Conservation (phyloP, 2,797 vertebrate genomes). For the Sitta carolinensis region DNA sequence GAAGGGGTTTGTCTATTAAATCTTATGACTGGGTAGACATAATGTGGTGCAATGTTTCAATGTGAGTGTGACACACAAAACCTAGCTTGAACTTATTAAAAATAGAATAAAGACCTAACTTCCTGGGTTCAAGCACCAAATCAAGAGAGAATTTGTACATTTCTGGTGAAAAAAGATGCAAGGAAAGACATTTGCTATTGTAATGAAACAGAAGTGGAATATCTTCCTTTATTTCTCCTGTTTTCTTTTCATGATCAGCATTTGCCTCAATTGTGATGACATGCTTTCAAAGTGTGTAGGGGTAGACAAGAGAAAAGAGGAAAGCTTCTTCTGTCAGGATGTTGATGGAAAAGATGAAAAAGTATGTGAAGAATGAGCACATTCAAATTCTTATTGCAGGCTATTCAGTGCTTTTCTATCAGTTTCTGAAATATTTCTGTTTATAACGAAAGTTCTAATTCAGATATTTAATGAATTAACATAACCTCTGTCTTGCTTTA, state of each 20-base stretch:
- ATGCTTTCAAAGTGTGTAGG: neutral
- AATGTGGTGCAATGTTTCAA: neutral
- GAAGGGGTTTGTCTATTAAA: neutral
- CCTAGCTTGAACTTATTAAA: neutral
- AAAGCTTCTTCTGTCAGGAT: neutral
- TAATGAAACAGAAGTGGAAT: neutral
- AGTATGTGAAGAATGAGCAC: neutral
- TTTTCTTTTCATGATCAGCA: neutral
- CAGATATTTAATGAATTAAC: neutral
- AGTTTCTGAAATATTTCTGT: neutral
- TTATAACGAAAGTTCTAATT: neutral
- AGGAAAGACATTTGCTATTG: neutral
- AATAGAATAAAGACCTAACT: neutral
- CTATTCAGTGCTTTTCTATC: neutral
- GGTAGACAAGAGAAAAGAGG: neutral
- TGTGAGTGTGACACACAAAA: neutral
- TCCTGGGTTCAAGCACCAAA: neutral
- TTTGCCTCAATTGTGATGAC: neutral
- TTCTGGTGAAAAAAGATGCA: neutral
- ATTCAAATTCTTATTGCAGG: neutral
- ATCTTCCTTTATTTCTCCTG: neutral
- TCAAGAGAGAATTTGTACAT: neutral
- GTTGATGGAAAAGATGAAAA: neutral
- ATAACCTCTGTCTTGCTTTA: neutral
- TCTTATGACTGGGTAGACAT: neutral